phyloP scores from a whole-genome alignment of 2,113 vertebrate genomes.

The Atractosteus spatula region DNA sequence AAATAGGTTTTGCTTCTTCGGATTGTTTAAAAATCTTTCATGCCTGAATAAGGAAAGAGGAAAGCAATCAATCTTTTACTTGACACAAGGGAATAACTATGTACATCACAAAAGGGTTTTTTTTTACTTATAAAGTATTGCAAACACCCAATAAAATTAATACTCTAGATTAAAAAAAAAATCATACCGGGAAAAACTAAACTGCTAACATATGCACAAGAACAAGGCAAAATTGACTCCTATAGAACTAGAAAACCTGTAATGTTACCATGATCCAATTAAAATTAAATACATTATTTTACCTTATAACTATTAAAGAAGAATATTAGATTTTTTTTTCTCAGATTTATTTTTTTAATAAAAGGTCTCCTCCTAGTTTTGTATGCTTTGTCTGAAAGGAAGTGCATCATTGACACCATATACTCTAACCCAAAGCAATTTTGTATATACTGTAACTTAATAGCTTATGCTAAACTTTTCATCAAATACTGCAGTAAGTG shows the following conservation, averaged over 20 bases:
- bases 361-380: too few species aligned
- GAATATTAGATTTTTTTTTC: neutral
- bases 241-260: neutral
- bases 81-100: neutral
- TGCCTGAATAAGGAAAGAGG: too few species aligned
- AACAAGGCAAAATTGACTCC: neutral
- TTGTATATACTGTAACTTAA: too few species aligned
- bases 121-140: conserved; percentile 28
- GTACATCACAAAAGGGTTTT: conserved; percentile 24
- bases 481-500: neutral
- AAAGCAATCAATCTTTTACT: conserved; percentile 30
- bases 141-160: conserved; percentile 47
- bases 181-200: neutral
- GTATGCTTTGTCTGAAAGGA: too few species aligned
- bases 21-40: too few species aligned
- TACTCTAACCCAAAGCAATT: too few species aligned
- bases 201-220: neutral
- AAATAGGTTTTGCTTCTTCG: too few species aligned
- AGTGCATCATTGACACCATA: too few species aligned
- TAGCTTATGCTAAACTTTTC: neutral
- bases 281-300: neutral
- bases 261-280: neutral
- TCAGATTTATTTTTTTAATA: too few species aligned
- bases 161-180: conserved; percentile 32
- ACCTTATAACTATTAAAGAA: neutral